phyloP scores from a whole-genome alignment of 2,888 invertebrate genomes.

The Pedicia rivosa region DNA sequence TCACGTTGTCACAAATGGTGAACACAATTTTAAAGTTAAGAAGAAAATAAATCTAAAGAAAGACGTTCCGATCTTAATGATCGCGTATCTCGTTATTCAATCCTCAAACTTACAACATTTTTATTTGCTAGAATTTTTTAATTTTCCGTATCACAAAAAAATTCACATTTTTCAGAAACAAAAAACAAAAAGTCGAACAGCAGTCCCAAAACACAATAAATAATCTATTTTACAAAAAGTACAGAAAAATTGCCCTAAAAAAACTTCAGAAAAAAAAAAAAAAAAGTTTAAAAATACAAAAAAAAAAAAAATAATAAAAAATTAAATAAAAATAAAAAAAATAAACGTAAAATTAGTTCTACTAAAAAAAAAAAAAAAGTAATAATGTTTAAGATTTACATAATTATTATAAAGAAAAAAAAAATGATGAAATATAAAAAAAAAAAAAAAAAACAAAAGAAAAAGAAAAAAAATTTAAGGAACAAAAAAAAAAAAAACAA shows the following conservation, averaged over 20 bases:
- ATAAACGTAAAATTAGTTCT: conserved; percentile 1
- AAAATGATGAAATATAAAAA: conserved; percentile 7
- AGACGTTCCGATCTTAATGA: too few relatives aligned
- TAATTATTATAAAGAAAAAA: conserved; percentile 9
- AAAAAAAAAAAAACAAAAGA: conserved; percentile 1
- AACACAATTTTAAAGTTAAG: too few relatives aligned
- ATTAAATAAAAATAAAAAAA: conserved; percentile 6
- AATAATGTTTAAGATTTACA: conserved; percentile 12
- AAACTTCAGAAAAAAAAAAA: neutral
- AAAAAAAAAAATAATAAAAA: conserved; percentile 1
- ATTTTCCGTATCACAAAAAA: conserved; percentile 5
- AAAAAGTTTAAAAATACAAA: conserved; percentile 5
- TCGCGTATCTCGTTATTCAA: too few relatives aligned
- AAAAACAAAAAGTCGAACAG: conserved; percentile 4
- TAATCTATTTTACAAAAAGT: conserved; percentile 10
- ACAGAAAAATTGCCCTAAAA: neutral
- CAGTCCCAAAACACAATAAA: conserved; percentile 9
- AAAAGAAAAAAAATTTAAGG: conserved; percentile 11
- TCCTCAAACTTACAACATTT: too few relatives aligned
- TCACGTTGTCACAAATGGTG: too few relatives aligned
- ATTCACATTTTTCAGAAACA: conserved; percentile 1
- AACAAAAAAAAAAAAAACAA: conserved; percentile 14
- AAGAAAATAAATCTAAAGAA: too few relatives aligned
- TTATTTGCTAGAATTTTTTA: conserved; percentile 5
- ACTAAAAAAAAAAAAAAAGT: conserved; percentile 12